Evolutionary conservation across 2,113 vertebrate genomes (phyloP), one percentile per base, ranked within the genome.

Genomic region (Poecile atricapillus): DNA sequence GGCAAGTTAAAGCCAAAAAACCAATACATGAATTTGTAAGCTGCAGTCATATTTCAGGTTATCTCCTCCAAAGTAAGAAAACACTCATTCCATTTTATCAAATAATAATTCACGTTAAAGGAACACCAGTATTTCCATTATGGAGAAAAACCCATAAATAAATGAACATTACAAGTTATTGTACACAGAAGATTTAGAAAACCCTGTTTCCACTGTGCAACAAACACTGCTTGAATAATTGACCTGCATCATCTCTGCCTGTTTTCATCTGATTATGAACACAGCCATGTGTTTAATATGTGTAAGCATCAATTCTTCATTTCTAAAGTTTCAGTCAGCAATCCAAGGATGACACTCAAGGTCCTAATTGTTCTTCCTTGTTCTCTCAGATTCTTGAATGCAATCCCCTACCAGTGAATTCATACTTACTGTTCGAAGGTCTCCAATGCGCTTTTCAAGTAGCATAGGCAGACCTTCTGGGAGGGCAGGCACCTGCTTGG

Each of bases 371-470:
- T 13, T 70, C 50, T 80, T 91, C 75, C 64, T 69, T 0, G 0
- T 19, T 92, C 87, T 84, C n/a, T 93, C 67, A 90, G 67, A 37
- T 53, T 64, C 67, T 35, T 88, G 77, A 86, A 49, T 43, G 75
- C 47, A 94, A 63, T 55, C 85, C 47, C 37, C 73, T 83, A 91
- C 4, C 74, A 90, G 27, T 3, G 58, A 87, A 58, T 31, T 94
- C 67, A 95, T 83, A 98, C 98, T 98, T 98, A 99, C 99, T 97
- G 97, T 97, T 95, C 99, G 98, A 86, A 99, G 98, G 97, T 99
- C 99, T 88, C 99, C 99, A n/a, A 99, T 99, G 82, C 99, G 98
- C 75, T 99, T 99, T 60, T 98, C 96, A 43, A 99, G 98, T 5
- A 98, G 98, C 16, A 97, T 41, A 30, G 99, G 98, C 22, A 99